Percentiles rank a stretch among this genome's conserved stretches.
Evolutionary conservation across 1,140 invertebrate species (phyloP).

Genomic region (Copidosoma floridanum): DNA sequence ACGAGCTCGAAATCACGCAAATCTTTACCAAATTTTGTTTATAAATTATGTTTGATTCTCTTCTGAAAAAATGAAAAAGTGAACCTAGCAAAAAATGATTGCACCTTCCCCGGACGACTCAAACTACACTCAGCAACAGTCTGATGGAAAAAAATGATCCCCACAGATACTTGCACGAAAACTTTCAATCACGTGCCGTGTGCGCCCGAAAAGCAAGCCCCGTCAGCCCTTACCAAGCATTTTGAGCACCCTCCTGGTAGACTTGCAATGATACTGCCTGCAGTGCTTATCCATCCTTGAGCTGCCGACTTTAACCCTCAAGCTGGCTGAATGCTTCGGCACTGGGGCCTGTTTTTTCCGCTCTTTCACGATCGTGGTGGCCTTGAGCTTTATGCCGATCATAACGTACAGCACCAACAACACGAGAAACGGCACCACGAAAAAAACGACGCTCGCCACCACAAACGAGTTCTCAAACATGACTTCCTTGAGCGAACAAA

Average conservation of each 20-base stretch:
- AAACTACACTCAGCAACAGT: no score
- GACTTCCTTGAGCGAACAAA: slow-evolving; percentile 62
- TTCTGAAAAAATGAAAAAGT: no score
- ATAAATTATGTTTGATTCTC: no score
- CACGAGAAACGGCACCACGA: slow-evolving; percentile 80
- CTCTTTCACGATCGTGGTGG: slow-evolving; percentile 61
- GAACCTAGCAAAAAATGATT: no score
- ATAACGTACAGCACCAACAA: slow-evolving; percentile 80
- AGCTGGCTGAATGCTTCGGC: slow-evolving; percentile 27
- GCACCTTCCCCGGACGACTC: no score
- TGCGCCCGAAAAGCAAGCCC: no score
- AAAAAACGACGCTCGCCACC: slow-evolving; percentile 83
- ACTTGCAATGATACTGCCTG: slow-evolving; percentile 41
- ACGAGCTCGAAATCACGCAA: no score
- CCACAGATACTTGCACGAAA: no score
- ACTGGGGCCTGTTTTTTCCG: slow-evolving; percentile 38
- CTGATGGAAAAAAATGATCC: no score
- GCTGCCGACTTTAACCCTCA: slow-evolving; percentile 19
- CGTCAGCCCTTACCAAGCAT: slow-evolving; percentile 74
- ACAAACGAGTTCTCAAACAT: slow-evolving; percentile 76
- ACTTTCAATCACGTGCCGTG: no score
- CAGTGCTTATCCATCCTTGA: slow-evolving; percentile 33
- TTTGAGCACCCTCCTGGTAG: slow-evolving; percentile 64
- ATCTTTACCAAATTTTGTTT: no score
- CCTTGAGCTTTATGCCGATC: slow-evolving; percentile 74